Conservation (phyloP, 2,797 vertebrate genomes). For the Paramormyrops hopkinsi region DNA sequence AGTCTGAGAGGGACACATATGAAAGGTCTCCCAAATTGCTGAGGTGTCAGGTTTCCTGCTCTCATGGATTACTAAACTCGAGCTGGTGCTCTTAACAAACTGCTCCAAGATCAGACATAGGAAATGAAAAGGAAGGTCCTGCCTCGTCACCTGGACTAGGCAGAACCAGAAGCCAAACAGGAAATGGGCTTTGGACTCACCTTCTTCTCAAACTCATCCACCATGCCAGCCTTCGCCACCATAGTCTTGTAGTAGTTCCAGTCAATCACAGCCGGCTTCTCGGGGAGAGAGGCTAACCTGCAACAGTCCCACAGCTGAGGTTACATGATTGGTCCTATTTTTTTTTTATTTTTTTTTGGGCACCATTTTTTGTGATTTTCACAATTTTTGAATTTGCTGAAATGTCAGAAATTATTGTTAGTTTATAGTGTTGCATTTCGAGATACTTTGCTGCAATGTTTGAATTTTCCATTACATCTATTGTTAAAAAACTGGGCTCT, state of each 20-base stretch:
- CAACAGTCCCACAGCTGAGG: not conserved
- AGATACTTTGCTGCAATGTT: not conserved
- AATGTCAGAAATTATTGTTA: not conserved
- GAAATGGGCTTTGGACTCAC: slow-evolving; percentile 47
- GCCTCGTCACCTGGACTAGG: not conserved
- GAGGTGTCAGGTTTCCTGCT: not conserved
- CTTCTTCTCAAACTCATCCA: slow-evolving; percentile 95
- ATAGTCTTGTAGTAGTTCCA: slow-evolving; percentile 76
- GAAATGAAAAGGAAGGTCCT: not conserved
- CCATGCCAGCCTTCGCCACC: slow-evolving; percentile 75
- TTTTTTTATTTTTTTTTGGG: not conserved
- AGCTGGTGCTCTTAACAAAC: not conserved
- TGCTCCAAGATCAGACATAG: not conserved
- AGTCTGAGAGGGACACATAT: not conserved
- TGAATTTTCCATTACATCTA: not conserved
- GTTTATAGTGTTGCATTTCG: not conserved
- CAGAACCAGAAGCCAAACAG: not conserved
- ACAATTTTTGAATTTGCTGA: not conserved
- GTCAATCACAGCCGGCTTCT: slow-evolving; percentile 73
- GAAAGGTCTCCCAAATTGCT: not conserved
- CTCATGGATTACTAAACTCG: not conserved
- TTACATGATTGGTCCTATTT: not conserved
- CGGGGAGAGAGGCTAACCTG: slow-evolving; percentile 74
- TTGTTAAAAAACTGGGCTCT: not conserved
- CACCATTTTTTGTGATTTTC: not conserved